Evolutionary conservation across 2,113 vertebrate genomes (phyloP).

Genomic region (Trematocara macrostoma): DNA sequence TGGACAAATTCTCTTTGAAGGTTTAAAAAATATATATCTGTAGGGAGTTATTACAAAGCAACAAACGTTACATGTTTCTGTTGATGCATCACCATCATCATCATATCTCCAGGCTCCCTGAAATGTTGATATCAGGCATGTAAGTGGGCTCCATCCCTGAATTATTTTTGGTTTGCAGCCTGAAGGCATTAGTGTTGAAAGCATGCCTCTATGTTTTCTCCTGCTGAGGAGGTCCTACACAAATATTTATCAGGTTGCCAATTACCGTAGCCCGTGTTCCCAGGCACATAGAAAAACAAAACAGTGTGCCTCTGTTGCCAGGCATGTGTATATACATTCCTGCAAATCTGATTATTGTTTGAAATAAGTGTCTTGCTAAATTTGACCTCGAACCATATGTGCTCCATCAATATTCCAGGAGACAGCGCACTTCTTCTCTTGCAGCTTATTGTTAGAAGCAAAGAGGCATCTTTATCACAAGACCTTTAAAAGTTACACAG

Average conservation of each 20-base stretch:
- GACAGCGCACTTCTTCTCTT: neutral
- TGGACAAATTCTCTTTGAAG: neutral
- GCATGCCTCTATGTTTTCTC: conserved; percentile 30
- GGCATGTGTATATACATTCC: conserved; percentile 11
- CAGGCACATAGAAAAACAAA: neutral
- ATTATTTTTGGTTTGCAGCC: conserved; percentile 39
- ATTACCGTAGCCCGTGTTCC: conserved; percentile 33
- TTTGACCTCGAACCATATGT: conserved; percentile 24
- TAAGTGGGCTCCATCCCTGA: conserved; percentile 22
- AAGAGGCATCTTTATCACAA: conserved; percentile 9
- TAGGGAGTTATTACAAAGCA: neutral
- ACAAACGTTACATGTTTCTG: neutral
- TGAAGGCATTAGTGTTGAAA: conserved; percentile 39
- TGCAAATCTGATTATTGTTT: conserved; percentile 38
- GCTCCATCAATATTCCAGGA: neutral
- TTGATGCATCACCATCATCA: conserved; percentile 1
- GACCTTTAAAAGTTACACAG: neutral
- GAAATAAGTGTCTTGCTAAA: neutral
- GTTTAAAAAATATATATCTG: neutral
- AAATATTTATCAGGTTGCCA: conserved; percentile 65
- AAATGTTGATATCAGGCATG: conserved; percentile 26
- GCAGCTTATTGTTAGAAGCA: neutral
- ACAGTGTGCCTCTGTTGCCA: neutral
- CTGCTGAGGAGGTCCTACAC: conserved; percentile 29
- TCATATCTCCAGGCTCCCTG: neutral